A percentile compares a stretch with the other conserved stretches of the same genome.
These are phyloP conservation scores for Tetragonisca angustula DNA, from an alignment of 2,888 invertebrate genomes.

Conservation along the genomic window DNA sequence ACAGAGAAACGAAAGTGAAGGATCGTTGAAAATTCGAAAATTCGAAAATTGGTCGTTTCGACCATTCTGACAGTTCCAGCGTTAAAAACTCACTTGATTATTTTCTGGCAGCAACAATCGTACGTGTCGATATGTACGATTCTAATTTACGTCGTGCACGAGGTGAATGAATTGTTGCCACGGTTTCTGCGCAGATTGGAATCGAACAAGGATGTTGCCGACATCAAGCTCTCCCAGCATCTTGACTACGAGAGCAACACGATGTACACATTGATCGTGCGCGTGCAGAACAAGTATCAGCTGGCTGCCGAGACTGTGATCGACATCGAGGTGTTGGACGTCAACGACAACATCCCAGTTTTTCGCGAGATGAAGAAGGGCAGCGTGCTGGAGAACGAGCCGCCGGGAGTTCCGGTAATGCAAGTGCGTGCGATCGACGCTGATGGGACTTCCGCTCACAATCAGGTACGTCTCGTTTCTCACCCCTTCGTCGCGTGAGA, in stretches of 20 bases:
- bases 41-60: too few relatives aligned
- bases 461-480: constrained; percentile 85
- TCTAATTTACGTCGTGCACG: too few relatives aligned
- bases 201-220: constrained; percentile 89
- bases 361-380: constrained; percentile 93
- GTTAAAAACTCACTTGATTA: too few relatives aligned
- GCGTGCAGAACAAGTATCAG: constrained; percentile 92
- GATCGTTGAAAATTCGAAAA: too few relatives aligned
- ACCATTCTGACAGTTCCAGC: too few relatives aligned
- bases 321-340: constrained; percentile 92
- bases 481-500: not conserved
- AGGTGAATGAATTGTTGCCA: too few relatives aligned
- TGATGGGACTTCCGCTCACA: constrained; percentile 93
- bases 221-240: constrained; percentile 90
- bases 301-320: constrained; percentile 92
- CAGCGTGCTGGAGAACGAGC: constrained; percentile 94
- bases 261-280: constrained; percentile 92
- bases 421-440: constrained; percentile 94
- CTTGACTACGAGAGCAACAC: constrained; percentile 94
- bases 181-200: constrained; percentile 82
- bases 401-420: constrained; percentile 93
- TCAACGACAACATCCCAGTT: constrained; percentile 95
- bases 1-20: too few relatives aligned
- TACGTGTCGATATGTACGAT: too few relatives aligned
- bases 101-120: too few relatives aligned